Conservation (phyloP, 2,888 invertebrate species). For the Lepas anatifera region DNA sequence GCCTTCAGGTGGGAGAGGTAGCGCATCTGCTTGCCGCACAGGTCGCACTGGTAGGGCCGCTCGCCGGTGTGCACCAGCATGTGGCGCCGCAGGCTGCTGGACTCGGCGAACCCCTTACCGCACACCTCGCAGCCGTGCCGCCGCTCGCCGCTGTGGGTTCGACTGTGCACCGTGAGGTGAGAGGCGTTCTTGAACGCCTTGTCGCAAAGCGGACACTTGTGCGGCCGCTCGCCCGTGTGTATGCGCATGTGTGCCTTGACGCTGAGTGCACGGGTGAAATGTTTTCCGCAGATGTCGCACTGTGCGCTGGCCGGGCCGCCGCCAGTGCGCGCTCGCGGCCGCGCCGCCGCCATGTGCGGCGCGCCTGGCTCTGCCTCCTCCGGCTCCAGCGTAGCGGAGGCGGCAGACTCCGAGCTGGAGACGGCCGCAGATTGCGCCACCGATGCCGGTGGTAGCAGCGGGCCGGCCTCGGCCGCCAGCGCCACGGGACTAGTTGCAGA, state of each 20-base stretch:
- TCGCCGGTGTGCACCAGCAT: slow-evolving; percentile 10
- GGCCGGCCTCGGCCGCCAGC: neutral
- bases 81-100: slow-evolving; percentile 5
- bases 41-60: slow-evolving; percentile 7
- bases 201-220: slow-evolving; percentile 12
- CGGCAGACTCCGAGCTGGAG: no score
- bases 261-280: slow-evolving; percentile 10
- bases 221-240: slow-evolving; percentile 9
- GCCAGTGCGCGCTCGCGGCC: neutral
- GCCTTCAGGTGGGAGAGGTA: slow-evolving; percentile 10
- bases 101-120: slow-evolving; percentile 8
- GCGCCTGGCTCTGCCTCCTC: neutral
- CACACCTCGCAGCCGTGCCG: neutral
- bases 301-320: neutral
- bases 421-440: no score
- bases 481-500: neutral
- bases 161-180: slow-evolving; percentile 4
- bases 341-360: neutral
- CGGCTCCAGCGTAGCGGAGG: neutral
- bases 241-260: slow-evolving; percentile 12
- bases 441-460: no score
- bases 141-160: neutral
- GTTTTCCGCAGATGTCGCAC: neutral
- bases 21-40: slow-evolving; percentile 12
- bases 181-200: slow-evolving; percentile 12